A percentile compares a stretch with the other conserved stretches of the same genome.
These are phyloP conservation scores for Xiphydria camelus DNA, from an alignment of 2,888 invertebrate genomes.

Conservation along the genomic window DNA sequence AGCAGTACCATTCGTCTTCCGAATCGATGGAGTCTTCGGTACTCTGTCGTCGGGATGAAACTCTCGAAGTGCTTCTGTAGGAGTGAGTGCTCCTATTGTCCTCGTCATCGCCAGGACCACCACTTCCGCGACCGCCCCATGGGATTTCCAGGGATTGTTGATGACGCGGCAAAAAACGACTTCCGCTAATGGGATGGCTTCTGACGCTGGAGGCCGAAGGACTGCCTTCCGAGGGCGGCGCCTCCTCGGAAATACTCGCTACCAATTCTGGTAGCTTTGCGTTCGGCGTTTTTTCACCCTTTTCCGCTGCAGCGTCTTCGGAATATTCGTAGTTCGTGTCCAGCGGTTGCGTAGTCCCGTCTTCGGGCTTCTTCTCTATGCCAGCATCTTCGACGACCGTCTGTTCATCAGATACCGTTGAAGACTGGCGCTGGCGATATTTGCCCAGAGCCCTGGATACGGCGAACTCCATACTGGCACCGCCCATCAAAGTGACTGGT, in stretches of 20 bases:
- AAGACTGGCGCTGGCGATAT: conserved; percentile 74
- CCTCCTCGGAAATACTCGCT: conserved; percentile 60
- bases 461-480: conserved; percentile 81
- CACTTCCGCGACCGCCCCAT: conserved; percentile 61
- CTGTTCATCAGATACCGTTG: conserved; percentile 72
- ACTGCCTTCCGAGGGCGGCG: conserved; percentile 65
- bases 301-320: conserved; percentile 42
- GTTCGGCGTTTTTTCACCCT: conserved; percentile 41
- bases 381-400: conserved; percentile 60
- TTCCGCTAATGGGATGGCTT: conserved; percentile 56
- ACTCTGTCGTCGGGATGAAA: conserved; percentile 85
- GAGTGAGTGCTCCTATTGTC: conserved; percentile 87
- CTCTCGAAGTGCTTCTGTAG: conserved; percentile 81
- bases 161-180: conserved; percentile 68
- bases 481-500: conserved; percentile 62
- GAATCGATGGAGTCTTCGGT: conserved; percentile 92
- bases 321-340: conserved; percentile 44
- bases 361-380: conserved; percentile 46
- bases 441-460: conserved; percentile 81
- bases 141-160: conserved; percentile 83
- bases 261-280: conserved; percentile 47
- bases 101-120: conserved; percentile 69
- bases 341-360: conserved; percentile 35
- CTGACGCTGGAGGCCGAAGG: conserved; percentile 68
- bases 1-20: conserved; percentile 92